Evolutionary conservation across 2,797 vertebrate genomes (phyloP), one percentile per base, ranked within the genome.

Genomic region (Smutsia gigantea): DNA sequence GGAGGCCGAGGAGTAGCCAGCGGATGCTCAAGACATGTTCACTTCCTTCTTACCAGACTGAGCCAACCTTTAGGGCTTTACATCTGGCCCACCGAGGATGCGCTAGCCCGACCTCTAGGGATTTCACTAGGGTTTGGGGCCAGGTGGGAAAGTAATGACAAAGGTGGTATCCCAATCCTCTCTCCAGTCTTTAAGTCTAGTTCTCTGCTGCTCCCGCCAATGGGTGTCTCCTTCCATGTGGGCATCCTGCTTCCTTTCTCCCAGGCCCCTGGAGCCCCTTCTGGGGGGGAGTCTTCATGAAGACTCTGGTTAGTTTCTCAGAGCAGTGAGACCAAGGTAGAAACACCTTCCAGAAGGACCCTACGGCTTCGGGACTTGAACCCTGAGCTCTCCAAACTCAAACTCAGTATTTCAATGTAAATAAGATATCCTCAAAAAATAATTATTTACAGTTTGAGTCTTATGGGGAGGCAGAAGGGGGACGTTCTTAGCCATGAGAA

Each of bases 11-110:
- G 23, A 59, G 27, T 0, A 0, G 59, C 42, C n/a, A 68, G 7
- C 0, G 0, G 39, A 46, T 2, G 1, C 51, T 4, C 10, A 29
- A 4, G 0, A 0, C 4, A 18, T 2, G 46, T 31, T 23, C 42
- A 17, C 25, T 29, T 6, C 39, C 81, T 90, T 23, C 83, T 18
- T 12, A 8, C 0, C 5, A 18, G 5, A 13, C 4, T 4, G 21
- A 6, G 87, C 42, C 34, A 9, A 1, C 49, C 49, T 42, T 37
- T 0, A 13, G 57, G 39, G 6, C 18, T 31, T 42, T 46, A 5
- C 25, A 25, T 49, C n/a, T 34, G 15, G 78, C 19, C 55, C 19
- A 4, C 0, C 19, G 66, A 27, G 49, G 0, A 4, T 5, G 46
- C 46, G 42, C 19, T 23, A 21, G 37, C 75, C 77, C 39, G 75